phyloP scores from a whole-genome alignment of 2,888 invertebrate genomes.

The Drosophila kanekoi region DNA sequence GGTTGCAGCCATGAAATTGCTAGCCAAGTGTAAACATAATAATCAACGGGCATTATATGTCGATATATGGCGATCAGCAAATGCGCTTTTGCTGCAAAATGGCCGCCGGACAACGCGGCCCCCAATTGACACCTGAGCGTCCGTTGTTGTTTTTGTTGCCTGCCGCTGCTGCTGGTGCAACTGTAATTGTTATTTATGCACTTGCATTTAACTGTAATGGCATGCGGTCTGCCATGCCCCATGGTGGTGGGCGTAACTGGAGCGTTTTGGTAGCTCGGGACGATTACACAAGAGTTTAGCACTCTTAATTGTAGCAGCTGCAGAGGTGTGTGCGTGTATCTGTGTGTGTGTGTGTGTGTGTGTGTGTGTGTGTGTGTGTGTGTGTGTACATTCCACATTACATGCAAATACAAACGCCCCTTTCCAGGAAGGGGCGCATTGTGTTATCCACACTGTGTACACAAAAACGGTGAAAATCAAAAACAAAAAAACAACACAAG shows the following conservation, averaged over 20 bases:
- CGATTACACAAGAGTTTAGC: conserved; percentile 68
- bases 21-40: conserved; percentile 75
- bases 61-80: conserved; percentile 63
- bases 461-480: conserved; percentile 30
- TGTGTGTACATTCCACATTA: conserved; percentile 35
- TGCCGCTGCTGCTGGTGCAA: conserved; percentile 43
- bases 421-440: neutral
- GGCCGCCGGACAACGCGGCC: conserved; percentile 72
- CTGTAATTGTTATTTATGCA: conserved; percentile 82
- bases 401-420: conserved; percentile 24
- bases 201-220: conserved; percentile 79
- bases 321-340: neutral
- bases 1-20: conserved; percentile 44
- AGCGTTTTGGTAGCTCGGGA: conserved; percentile 62
- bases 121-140: conserved; percentile 78
- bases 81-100: conserved; percentile 66
- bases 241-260: conserved; percentile 67
- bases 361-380: too few relatives aligned
- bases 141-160: conserved; percentile 13
- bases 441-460: conserved; percentile 38
- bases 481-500: conserved; percentile 1
- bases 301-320: conserved; percentile 58
- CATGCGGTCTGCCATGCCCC: conserved; percentile 69
- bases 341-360: too few relatives aligned
- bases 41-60: conserved; percentile 72